Conservation (phyloP, 2,113 vertebrate species). For the Ursus arctos region DNA sequence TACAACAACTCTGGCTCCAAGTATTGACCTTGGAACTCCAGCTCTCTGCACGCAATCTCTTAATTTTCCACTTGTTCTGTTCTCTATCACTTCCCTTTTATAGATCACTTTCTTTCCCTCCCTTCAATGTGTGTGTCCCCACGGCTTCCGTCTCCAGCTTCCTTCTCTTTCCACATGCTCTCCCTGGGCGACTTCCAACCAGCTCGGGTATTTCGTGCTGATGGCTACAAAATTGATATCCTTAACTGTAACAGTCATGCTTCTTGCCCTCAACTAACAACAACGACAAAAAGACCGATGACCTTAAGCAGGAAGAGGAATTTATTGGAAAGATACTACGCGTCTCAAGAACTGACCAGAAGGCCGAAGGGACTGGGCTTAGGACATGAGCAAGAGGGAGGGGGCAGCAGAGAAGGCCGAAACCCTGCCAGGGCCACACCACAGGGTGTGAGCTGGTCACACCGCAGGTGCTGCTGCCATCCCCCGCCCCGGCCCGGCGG, state of each 20-base stretch:
- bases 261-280: background rate
- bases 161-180: background rate
- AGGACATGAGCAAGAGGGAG: background rate
- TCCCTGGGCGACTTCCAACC: background rate
- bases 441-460: background rate
- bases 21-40: background rate
- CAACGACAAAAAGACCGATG: background rate
- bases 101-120: background rate
- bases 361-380: background rate
- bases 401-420: background rate
- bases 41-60: background rate
- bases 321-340: background rate
- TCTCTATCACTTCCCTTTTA: background rate
- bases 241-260: background rate
- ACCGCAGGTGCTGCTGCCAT: too few species aligned
- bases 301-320: background rate
- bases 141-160: accelerated
- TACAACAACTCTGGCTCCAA: background rate
- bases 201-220: background rate
- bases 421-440: background rate
- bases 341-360: background rate
- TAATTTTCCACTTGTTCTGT: accelerated
- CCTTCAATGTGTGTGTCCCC: background rate
- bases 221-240: background rate
- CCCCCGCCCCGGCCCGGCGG: accelerated